Percentiles rank a stretch among this genome's conserved stretches.
Evolutionary conservation across 2,797 vertebrate genomes (phyloP).

Genomic region (Limnodromus scolopaceus): DNA sequence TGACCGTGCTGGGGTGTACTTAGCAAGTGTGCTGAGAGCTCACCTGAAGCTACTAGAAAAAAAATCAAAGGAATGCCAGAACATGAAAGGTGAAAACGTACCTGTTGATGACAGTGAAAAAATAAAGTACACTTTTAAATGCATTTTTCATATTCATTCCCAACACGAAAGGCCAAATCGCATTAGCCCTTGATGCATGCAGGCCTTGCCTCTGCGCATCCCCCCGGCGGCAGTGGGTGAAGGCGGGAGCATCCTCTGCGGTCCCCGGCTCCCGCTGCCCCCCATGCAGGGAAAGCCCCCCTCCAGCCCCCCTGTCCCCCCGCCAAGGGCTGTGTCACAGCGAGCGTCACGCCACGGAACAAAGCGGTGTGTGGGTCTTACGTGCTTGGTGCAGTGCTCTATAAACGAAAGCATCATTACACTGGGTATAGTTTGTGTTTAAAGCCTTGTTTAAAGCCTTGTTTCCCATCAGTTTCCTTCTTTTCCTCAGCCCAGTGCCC

Average conservation of each 20-base stretch:
- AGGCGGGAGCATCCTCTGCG: background rate
- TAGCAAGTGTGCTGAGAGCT: background rate
- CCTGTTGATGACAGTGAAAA: background rate
- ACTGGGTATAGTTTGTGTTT: rapidly evolving
- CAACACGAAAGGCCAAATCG: rapidly evolving
- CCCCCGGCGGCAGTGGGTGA: background rate
- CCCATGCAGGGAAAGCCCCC: rapidly evolving
- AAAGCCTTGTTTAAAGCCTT: rapidly evolving
- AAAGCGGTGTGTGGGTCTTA: rapidly evolving
- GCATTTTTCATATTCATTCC: background rate
- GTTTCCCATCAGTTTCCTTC: background rate
- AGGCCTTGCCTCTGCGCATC: too few relatives aligned
- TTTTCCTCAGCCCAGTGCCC: background rate
- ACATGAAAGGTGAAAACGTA: background rate
- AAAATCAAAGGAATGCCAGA: background rate
- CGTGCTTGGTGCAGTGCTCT: rapidly evolving
- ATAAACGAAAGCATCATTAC: background rate
- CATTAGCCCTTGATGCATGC: rapidly evolving
- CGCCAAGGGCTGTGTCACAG: rapidly evolving
- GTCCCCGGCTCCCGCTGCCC: rapidly evolving
- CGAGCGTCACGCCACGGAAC: rapidly evolving
- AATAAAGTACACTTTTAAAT: background rate
- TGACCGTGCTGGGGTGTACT: background rate
- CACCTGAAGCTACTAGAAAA: background rate
- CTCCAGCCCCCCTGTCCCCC: background rate